A percentile compares a stretch with the other conserved stretches of the same genome.
Evolutionary conservation across 2,113 vertebrate genomes (phyloP).

Genomic region (Tachysurus vachellii): DNA sequence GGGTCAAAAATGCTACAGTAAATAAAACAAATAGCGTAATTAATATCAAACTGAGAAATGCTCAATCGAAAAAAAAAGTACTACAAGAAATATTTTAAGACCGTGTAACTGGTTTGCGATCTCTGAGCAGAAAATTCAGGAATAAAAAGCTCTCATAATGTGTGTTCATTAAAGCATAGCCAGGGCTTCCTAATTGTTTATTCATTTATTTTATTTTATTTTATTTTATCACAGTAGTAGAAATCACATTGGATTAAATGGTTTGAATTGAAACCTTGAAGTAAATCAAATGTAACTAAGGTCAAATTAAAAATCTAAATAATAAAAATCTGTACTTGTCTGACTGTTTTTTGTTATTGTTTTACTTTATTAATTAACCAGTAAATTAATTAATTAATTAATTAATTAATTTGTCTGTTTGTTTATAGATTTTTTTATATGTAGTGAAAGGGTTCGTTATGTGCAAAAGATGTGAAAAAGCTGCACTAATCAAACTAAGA

Average conservation of each 20-base stretch:
- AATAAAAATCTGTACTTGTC: background rate
- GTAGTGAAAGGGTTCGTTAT: background rate
- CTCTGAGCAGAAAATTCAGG: background rate
- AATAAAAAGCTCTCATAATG: background rate
- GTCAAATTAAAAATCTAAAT: background rate
- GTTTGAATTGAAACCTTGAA: background rate
- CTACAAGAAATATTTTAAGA: background rate
- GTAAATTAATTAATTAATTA: background rate
- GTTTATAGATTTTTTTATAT: background rate
- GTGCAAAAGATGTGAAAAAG: background rate
- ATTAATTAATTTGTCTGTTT: background rate
- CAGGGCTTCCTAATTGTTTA: background rate
- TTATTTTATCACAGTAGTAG: background rate
- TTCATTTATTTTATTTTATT: background rate
- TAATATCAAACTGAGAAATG: background rate
- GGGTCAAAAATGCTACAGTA: too few species aligned
- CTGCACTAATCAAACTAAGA: background rate
- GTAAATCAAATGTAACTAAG: background rate
- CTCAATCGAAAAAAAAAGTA: background rate
- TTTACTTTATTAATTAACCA: too few species aligned
- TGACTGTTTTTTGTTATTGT: background rate
- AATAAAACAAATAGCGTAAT: background rate
- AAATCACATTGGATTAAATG: background rate
- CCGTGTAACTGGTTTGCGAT: background rate
- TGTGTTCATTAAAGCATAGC: background rate